phyloP scores from a whole-genome alignment of 1,140 invertebrate genomes.

The Brachionus asplanchnoidis region DNA sequence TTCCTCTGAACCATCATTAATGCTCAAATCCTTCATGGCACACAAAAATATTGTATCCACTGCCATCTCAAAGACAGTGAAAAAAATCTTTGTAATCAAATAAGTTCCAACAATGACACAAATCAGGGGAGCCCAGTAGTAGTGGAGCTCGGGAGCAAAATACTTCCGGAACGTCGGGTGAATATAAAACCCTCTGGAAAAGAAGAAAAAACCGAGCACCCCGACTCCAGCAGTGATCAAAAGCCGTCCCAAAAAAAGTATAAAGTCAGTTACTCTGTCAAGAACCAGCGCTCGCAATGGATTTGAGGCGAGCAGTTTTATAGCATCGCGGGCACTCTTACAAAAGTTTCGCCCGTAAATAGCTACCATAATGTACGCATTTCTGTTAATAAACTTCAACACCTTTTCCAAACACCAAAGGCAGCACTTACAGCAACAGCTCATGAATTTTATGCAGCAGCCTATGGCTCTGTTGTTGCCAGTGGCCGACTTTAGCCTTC shows the following conservation, averaged over 20 bases:
- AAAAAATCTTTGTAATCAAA: slow-evolving; percentile 80
- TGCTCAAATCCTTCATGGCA: slow-evolving; percentile 79
- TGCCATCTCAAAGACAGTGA: slow-evolving; percentile 86
- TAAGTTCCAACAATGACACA: slow-evolving; percentile 54
- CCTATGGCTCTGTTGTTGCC: not conserved
- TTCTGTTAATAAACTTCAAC: slow-evolving; percentile 36
- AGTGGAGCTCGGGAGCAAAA: slow-evolving; percentile 38
- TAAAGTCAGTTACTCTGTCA: slow-evolving; percentile 83
- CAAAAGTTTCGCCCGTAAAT: slow-evolving; percentile 90
- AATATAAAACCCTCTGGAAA: slow-evolving; percentile 8
- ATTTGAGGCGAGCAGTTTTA: slow-evolving; percentile 82
- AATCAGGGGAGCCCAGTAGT: slow-evolving; percentile 30
- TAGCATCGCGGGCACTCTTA: slow-evolving; percentile 77
- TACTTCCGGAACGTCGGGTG: not conserved
- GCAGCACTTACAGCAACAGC: slow-evolving; percentile 39
- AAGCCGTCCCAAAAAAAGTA: slow-evolving; percentile 82
- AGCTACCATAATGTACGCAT: slow-evolving; percentile 57
- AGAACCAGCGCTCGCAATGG: slow-evolving; percentile 75
- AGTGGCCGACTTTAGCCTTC: not conserved
- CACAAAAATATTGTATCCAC: slow-evolving; percentile 92
- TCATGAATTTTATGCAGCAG: not conserved
- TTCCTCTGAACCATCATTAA: slow-evolving; percentile 81
- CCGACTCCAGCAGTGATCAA: slow-evolving; percentile 70
- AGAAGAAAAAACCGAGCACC: slow-evolving; percentile 20
- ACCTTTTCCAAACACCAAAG: slow-evolving; percentile 41